phyloP scores from a whole-genome alignment of 2,113 vertebrate genomes.

The Globicephala melas region DNA sequence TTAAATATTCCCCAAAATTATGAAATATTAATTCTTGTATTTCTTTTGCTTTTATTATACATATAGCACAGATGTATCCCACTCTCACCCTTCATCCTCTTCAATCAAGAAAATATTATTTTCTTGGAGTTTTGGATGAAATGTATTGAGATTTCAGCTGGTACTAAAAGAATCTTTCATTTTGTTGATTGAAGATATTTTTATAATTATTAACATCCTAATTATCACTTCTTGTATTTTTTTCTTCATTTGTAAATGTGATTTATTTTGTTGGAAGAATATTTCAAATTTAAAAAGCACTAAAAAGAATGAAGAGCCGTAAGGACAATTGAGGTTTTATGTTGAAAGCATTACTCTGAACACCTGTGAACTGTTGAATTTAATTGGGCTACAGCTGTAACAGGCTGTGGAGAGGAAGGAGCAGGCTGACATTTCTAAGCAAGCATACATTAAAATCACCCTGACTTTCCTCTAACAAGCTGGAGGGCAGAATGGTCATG shows the following conservation, averaged over 20 bases:
- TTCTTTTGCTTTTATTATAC: background rate
- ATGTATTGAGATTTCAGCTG: background rate
- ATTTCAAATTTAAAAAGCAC: slow-evolving; percentile 32
- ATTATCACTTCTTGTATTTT: background rate
- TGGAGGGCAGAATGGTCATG: background rate
- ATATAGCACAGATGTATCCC: background rate
- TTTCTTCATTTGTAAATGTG: background rate
- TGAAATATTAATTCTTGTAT: background rate
- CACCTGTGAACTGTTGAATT: slow-evolving; percentile 65
- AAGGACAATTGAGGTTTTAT: slow-evolving; percentile 51
- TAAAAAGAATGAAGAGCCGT: slow-evolving; percentile 40
- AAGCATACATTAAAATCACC: background rate
- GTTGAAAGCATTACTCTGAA: slow-evolving; percentile 50
- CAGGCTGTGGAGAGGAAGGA: background rate
- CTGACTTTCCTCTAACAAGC: background rate
- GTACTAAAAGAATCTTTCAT: background rate
- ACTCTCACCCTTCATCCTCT: background rate
- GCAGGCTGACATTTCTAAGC: background rate
- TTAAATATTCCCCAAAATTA: background rate
- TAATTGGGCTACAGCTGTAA: slow-evolving; percentile 60
- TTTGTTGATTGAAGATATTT: background rate
- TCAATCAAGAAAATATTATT: background rate
- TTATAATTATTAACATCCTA: background rate
- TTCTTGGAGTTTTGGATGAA: background rate
- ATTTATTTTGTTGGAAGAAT: background rate